Evolutionary conservation across 2,113 vertebrate genomes (phyloP).

Genomic region (Antennarius striatus): DNA sequence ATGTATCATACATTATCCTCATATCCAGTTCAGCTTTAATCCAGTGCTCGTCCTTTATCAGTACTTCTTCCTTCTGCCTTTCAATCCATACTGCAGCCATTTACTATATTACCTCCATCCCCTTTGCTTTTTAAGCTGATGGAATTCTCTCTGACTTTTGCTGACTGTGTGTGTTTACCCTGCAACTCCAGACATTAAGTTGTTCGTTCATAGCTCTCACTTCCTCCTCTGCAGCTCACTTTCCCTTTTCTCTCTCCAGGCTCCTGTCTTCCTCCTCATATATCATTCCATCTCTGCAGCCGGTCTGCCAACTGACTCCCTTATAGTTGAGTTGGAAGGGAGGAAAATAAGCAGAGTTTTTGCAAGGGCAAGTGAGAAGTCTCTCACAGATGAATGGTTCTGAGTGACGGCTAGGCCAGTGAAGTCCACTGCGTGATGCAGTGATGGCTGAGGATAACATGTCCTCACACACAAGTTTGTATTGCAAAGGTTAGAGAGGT

Average conservation of each 20-base stretch:
- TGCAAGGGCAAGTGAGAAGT: slow-evolving; percentile 43
- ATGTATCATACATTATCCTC: not conserved
- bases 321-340: slow-evolving; percentile 29
- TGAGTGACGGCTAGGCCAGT: slow-evolving; percentile 1
- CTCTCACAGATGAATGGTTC: slow-evolving; percentile 37
- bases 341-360: slow-evolving; percentile 45
- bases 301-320: slow-evolving; percentile 53
- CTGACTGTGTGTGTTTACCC: slow-evolving; percentile 65
- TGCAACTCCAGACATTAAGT: slow-evolving; percentile 51
- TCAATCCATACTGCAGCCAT: slow-evolving; percentile 51
- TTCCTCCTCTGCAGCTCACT: not conserved
- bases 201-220: slow-evolving; percentile 58
- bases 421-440: not conserved
- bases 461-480: slow-evolving; percentile 15
- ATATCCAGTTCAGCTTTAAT: slow-evolving; percentile 8
- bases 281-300: slow-evolving; percentile 55
- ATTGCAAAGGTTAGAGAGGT: slow-evolving; percentile 14
- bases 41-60: slow-evolving; percentile 11
- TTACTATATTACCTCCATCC: slow-evolving; percentile 49
- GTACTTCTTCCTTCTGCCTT: slow-evolving; percentile 8
- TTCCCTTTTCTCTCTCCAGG: not conserved
- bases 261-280: slow-evolving; percentile 41
- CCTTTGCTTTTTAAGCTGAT: slow-evolving; percentile 56
- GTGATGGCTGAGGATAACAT: slow-evolving; percentile 31
- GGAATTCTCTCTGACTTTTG: slow-evolving; percentile 56